These are phyloP conservation scores for Monopis laevigella DNA, from an alignment of 2,888 invertebrate genomes.

Conservation along the genomic window DNA sequence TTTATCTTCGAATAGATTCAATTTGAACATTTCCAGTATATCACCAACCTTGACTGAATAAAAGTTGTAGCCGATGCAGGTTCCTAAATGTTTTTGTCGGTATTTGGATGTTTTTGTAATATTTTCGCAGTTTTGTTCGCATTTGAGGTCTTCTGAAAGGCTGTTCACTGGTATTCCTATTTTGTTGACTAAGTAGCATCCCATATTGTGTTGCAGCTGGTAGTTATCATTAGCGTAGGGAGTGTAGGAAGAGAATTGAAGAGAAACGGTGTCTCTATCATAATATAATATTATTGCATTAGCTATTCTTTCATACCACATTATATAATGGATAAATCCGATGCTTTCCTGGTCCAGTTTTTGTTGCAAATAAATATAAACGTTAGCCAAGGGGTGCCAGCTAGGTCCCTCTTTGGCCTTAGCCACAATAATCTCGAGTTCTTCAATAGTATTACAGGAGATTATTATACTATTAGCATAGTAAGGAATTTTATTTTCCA, in stretches of 20 bases:
- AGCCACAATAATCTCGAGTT: constrained; percentile 35
- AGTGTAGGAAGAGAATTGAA: constrained; percentile 28
- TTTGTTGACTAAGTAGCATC: constrained; percentile 38
- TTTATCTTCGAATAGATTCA: constrained; percentile 37
- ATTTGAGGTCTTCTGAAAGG: constrained; percentile 32
- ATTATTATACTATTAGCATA: constrained; percentile 35
- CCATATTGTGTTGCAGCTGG: constrained; percentile 27
- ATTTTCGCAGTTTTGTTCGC: constrained; percentile 37
- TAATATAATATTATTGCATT: constrained; percentile 37
- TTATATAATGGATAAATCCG: constrained; percentile 37
- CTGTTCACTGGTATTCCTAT: constrained; percentile 31
- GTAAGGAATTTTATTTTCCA: constrained; percentile 33
- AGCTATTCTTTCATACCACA: constrained; percentile 40
- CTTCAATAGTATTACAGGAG: constrained; percentile 26
- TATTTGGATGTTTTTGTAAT: constrained; percentile 32
- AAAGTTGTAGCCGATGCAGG: constrained; percentile 39
- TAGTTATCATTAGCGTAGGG: constrained; percentile 34
- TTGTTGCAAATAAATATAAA: constrained; percentile 35
- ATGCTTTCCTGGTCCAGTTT: constrained; percentile 22
- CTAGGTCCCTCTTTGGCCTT: constrained; percentile 30
- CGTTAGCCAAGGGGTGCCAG: constrained; percentile 41
- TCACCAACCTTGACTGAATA: constrained; percentile 24
- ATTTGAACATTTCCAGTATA: constrained; percentile 16
- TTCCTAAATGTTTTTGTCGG: constrained; percentile 35
- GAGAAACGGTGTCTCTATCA: constrained; percentile 19